phyloP scores from a whole-genome alignment of 2,113 vertebrate genomes.

The Lanius collurio region DNA sequence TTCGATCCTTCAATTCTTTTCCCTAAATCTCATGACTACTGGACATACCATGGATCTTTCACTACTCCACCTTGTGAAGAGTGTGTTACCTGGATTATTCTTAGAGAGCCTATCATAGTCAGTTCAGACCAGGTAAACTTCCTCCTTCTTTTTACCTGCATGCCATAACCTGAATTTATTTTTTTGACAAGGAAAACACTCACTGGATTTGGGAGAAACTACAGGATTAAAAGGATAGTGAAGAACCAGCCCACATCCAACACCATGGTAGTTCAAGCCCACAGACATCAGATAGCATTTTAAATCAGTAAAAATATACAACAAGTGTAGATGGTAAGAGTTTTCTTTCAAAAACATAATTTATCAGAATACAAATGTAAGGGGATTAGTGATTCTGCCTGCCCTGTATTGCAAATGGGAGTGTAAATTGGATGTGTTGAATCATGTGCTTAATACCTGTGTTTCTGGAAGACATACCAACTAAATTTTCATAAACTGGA shows the following conservation, averaged over 20 bases:
- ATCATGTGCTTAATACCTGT: background rate
- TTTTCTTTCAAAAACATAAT: background rate
- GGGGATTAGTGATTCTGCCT: background rate
- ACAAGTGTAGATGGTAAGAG: background rate
- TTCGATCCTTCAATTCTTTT: constrained; percentile 89
- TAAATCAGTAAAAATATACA: background rate
- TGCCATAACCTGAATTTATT: background rate
- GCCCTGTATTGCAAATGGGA: background rate
- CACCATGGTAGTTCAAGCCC: background rate
- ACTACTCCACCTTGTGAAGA: constrained; percentile 95
- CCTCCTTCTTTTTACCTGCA: background rate
- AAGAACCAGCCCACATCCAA: background rate
- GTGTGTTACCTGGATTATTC: constrained; percentile 93
- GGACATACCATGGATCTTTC: constrained; percentile 93
- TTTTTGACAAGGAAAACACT: background rate
- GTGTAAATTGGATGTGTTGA: background rate
- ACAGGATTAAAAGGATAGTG: background rate
- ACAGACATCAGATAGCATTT: background rate
- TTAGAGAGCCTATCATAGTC: constrained; percentile 85
- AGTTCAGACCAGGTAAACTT: constrained; percentile 86
- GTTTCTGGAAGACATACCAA: background rate
- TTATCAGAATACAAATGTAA: background rate
- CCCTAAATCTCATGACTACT: constrained; percentile 86
- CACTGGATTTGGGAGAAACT: background rate
- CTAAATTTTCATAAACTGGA: background rate